Base-by-base conservation (phyloP, 1,140 invertebrate genomes). In the Magallana angulata region DNA sequence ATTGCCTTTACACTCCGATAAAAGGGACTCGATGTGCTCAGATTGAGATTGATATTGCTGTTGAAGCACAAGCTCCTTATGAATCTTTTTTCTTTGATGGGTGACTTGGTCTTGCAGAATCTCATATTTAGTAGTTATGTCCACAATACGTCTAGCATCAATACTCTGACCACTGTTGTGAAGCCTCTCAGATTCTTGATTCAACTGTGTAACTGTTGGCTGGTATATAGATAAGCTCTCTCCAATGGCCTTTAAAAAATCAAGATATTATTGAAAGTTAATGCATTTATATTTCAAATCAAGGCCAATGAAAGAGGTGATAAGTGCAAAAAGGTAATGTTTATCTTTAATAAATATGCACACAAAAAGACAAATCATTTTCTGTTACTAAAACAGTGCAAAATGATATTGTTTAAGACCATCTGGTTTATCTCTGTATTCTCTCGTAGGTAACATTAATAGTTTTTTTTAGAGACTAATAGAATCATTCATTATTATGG, bases 21-120 rank as follows among this genome's bases (percentile, higher is more conserved):
- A 97, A 89, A 98, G 97, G 7, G 96, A 97, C 91, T 97, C 97
- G 80, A 99, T 98, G 94, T 98, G 98, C 68, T 97, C 97, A 48
- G 98, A 96, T 7, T 98, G 94, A 1, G 97, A 96, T 76, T 98
- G 96, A 93, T 97, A 99, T 91, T 98, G 97, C 94, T 99, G 97
- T 58, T 98, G 96, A 0, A 98, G 93, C 0, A 97, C 92, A 2
- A 98, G 92, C 0, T 98, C 95, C 90, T 97, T 97, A 89, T 97
- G 96, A 1, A 93, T 92, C 88, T 93, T 95, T 48, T 88, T 90
- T 8, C 84, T 86, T 76, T 88, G 90, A 81, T 92, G 91, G 24
- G 85, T 82, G 9, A 92, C 90, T 58, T 91, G 90, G 82, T 98
- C 97, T 90, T 98, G 97, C 92, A 98, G 97, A 91, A 98, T 96